phyloP scores from a whole-genome alignment of 2,113 vertebrate species.

The Salvelinus namaycush region DNA sequence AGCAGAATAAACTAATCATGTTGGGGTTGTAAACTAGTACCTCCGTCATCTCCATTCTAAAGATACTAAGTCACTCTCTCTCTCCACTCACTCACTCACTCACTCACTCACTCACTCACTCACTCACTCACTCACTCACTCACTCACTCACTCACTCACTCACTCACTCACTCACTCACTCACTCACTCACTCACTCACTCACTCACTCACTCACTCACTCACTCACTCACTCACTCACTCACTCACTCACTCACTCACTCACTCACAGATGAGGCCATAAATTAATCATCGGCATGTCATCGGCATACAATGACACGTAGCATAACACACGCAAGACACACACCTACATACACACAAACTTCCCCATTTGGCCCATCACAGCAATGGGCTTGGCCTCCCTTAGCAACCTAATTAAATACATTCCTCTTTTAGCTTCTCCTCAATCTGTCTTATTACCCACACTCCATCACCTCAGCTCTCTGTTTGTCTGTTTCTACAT shows the following conservation, averaged over 20 bases:
- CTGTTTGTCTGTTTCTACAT: too few relatives aligned
- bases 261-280: constrained; percentile 70
- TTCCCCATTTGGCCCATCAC: constrained; percentile 32
- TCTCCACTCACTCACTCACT: not conserved
- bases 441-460: constrained; percentile 76
- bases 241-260: constrained; percentile 49
- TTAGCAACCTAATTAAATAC: constrained; percentile 82
- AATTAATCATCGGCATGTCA: constrained; percentile 73
- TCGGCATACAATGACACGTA: constrained; percentile 54
- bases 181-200: constrained; percentile 69
- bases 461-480: constrained; percentile 50
- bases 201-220: constrained; percentile 57
- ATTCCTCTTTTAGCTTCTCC: constrained; percentile 78
- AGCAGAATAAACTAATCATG: constrained; percentile 49
- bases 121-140: constrained; percentile 69
- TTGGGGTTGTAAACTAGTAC: constrained; percentile 50
- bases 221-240: not conserved
- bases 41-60: constrained; percentile 39
- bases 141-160: constrained; percentile 70
- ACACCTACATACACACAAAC: constrained; percentile 17
- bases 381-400: constrained; percentile 58
- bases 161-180: constrained; percentile 69
- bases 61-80: not conserved
- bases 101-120: constrained; percentile 69
- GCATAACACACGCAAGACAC: constrained; percentile 38